phyloP scores from a whole-genome alignment of 2,113 vertebrate genomes.

The Podilymbus podiceps region DNA sequence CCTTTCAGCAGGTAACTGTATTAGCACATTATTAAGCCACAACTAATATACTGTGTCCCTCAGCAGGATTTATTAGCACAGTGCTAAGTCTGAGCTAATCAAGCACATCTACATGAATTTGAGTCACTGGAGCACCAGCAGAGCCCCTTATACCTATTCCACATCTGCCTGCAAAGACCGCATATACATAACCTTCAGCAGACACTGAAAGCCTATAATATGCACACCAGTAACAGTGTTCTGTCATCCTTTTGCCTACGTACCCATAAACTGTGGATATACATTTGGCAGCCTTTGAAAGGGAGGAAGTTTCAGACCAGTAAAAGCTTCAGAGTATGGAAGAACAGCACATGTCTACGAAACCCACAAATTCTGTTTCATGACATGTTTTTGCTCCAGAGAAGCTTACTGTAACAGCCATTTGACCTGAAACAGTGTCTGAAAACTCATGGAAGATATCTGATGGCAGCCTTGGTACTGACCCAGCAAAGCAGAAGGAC shows the following conservation, averaged over 20 bases:
- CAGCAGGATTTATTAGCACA: neutral
- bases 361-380: neutral
- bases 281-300: neutral
- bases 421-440: neutral
- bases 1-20: neutral
- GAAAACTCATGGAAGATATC: neutral
- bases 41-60: neutral
- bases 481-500: neutral
- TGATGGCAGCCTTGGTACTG: neutral
- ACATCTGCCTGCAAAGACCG: neutral
- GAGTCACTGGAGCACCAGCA: neutral
- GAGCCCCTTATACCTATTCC: neutral
- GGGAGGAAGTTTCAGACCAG: neutral
- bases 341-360: fast-evolving
- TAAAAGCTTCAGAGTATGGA: neutral
- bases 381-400: neutral
- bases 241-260: neutral
- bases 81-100: neutral
- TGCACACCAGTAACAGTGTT: fast-evolving
- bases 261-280: neutral
- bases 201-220: neutral
- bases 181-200: neutral
- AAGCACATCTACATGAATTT: neutral
- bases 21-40: neutral
- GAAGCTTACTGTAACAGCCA: neutral